Base-by-base conservation (phyloP, 2,797 vertebrate species). In the Morelia viridis region DNA sequence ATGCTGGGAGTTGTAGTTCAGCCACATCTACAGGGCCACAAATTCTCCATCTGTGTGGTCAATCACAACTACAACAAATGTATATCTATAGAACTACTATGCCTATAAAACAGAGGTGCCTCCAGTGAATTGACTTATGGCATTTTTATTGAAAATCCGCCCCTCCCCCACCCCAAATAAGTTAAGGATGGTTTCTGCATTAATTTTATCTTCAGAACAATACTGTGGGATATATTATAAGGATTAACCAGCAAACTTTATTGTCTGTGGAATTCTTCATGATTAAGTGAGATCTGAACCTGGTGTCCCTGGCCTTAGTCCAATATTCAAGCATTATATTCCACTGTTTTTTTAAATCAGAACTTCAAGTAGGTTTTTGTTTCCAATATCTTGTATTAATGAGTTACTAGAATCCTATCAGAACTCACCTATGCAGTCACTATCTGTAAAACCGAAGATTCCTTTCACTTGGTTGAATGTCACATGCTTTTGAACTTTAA, bases 401-500 rank as follows among this genome's bases (percentile, higher is more conserved):
- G 28, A 56, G 12, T 86, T 53, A 41, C n/a, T 53, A 86, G 35
- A 61, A 89, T 60, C 15, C 24, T 35, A 26, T 35, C 6, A 7
- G 17, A 87, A 95, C 97, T 98, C 97, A 99, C 99, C 99, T 50
- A 99, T 99, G 96, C 98, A 98, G 96, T 99, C 99, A 0, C 99
- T 99, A 98, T 99, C 99, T 2, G 98, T 98, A 95, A 99, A 99
- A 91, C 99, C 99, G 31, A 99, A 99, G 94, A 99, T 99, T 93
- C 99, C 99, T 97, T 99, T 99, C 87, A 99, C 99, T 96, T 99
- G 99, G 94, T 99, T 99, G 96, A 99, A 99, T 0, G 99, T 99
- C 24, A 99, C 99, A 1, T 99, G 99, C 93, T 99, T 99, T 97
- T 99, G 99, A 95, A 99, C 96, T 97, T 98, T 99, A 76, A 99